Percentiles rank a stretch among this genome's conserved stretches.
These are phyloP conservation scores for Callorhinus ursinus DNA, from an alignment of 2,113 vertebrate species.

Conservation along the genomic window DNA sequence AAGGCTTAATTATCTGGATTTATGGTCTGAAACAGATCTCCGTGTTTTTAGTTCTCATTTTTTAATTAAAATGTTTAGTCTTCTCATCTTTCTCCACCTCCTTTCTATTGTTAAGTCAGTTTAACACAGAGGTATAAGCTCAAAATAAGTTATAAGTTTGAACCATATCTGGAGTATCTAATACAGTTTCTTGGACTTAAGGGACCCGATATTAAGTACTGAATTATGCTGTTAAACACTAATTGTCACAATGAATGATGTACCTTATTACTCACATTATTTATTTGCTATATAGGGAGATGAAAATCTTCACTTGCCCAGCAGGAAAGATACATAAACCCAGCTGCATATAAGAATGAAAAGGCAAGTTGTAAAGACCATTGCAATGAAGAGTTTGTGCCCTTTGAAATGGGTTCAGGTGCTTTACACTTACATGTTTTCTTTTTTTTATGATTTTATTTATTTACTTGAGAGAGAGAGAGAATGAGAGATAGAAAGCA, in stretches of 20 bases:
- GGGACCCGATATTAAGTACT: not conserved
- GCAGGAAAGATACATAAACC: not conserved
- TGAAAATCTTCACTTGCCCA: not conserved
- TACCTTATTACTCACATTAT: not conserved
- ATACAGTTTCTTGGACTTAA: not conserved
- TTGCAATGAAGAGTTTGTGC: not conserved
- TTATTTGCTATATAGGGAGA: not conserved
- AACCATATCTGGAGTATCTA: not conserved
- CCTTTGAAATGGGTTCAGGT: not conserved
- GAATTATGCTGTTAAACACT: not conserved
- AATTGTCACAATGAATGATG: not conserved
- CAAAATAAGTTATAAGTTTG: not conserved
- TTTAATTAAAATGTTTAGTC: slow-evolving; percentile 1
- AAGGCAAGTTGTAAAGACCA: not conserved
- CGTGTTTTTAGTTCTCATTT: not conserved
- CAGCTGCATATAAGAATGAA: not conserved
- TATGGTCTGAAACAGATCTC: not conserved
- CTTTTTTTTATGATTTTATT: too few relatives aligned
- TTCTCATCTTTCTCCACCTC: not conserved
- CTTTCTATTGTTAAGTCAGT: not conserved
- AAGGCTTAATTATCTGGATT: slow-evolving; percentile 15
- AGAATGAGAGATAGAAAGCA: too few relatives aligned
- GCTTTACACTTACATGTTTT: not conserved
- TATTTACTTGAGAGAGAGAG: too few relatives aligned
- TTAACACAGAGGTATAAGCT: not conserved